Evolutionary conservation across 2,888 invertebrate species (phyloP).

Genomic region (Lasioglossum malachurum): DNA sequence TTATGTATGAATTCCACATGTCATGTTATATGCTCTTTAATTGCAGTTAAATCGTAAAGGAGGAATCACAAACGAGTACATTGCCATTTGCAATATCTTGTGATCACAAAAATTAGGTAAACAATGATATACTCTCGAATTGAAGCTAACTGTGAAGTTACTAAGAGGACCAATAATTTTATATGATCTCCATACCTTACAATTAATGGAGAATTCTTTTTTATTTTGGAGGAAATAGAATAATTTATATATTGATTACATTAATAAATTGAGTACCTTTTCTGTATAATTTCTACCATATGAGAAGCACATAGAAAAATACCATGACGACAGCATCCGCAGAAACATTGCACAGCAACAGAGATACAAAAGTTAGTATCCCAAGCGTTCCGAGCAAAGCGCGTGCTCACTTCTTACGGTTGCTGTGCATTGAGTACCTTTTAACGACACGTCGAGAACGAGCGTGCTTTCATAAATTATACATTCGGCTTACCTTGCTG

Average conservation of each 20-base stretch:
- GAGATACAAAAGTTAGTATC: neutral
- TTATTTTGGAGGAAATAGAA: neutral
- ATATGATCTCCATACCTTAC: neutral
- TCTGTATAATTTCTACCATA: neutral
- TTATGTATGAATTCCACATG: neutral
- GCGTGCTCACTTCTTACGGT: conserved; percentile 11
- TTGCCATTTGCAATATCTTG: neutral
- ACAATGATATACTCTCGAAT: neutral
- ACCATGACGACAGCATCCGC: neutral
- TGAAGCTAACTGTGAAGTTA: neutral
- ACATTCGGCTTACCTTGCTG: conserved; percentile 55
- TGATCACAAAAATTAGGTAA: neutral
- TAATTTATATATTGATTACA: neutral
- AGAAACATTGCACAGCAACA: neutral
- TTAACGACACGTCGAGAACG: conserved; percentile 57
- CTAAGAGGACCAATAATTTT: neutral
- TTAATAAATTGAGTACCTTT: neutral
- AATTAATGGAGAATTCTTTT: neutral
- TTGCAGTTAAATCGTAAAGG: neutral
- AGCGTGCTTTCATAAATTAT: conserved; percentile 66
- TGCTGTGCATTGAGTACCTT: conserved; percentile 55
- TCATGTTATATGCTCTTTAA: neutral
- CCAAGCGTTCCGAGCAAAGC: neutral
- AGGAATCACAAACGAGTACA: neutral
- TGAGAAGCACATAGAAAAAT: neutral